Evolutionary conservation across 1,140 invertebrate species (phyloP).

Genomic region (Drosophila seguyi): DNA sequence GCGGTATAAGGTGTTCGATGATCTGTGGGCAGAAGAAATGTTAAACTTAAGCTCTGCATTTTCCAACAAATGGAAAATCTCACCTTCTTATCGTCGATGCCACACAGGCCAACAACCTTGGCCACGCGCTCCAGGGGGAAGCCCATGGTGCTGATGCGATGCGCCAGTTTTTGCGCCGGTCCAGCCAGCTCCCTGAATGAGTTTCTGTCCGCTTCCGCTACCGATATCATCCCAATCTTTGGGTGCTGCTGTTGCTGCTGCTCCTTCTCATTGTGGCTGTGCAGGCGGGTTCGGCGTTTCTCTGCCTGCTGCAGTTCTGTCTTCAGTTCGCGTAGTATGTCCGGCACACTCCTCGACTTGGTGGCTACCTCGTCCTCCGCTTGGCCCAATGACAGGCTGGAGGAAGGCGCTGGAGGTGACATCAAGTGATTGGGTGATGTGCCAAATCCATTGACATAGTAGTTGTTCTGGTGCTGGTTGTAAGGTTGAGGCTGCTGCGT

Average conservation of each 20-base stretch:
- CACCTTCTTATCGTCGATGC: conserved; percentile 94
- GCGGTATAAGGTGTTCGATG: conserved; percentile 89
- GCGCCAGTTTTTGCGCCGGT: conserved; percentile 88
- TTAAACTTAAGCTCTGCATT: not conserved
- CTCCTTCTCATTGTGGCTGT: conserved; percentile 74
- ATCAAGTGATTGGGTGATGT: conserved; percentile 68
- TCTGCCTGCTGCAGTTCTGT: conserved; percentile 86
- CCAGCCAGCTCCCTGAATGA: conserved; percentile 86
- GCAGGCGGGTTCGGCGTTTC: conserved; percentile 84
- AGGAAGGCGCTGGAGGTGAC: conserved; percentile 41
- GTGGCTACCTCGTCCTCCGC: conserved; percentile 78
- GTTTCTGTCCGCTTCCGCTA: conserved; percentile 74
- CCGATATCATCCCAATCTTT: not conserved
- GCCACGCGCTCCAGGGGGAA: conserved; percentile 92
- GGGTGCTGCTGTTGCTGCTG: conserved; percentile 34
- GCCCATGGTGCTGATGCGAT: conserved; percentile 92
- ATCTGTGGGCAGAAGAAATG: conserved; percentile 78
- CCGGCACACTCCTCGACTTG: conserved; percentile 89
- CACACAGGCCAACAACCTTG: conserved; percentile 90
- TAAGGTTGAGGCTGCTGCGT: conserved; percentile 51
- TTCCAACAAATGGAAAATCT: conserved; percentile 29
- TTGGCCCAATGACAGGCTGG: conserved; percentile 23
- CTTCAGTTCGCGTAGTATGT: conserved; percentile 90
- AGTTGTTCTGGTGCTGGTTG: conserved; percentile 81
- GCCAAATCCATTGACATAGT: conserved; percentile 61